Conservation (phyloP, 2,113 vertebrate genomes). For the Alethe diademata region DNA sequence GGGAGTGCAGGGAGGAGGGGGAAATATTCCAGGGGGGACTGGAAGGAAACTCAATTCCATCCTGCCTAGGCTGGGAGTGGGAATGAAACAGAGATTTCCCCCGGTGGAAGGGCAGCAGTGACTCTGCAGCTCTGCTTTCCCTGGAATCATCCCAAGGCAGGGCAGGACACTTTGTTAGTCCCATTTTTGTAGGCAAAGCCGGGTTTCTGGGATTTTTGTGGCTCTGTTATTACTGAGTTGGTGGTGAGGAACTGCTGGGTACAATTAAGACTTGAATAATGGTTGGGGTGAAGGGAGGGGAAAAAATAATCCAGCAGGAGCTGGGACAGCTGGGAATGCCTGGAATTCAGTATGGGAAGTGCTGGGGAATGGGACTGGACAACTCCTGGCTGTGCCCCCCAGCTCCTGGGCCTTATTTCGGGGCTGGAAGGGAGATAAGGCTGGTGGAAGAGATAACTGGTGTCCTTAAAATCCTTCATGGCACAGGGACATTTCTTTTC, state of each 20-base stretch:
- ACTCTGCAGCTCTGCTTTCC: not conserved
- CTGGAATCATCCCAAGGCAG: not conserved
- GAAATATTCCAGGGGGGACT: not conserved
- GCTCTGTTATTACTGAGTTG: not conserved
- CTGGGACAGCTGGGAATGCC: not conserved
- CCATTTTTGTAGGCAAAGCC: not conserved
- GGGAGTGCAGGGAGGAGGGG: not conserved
- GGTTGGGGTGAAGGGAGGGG: not conserved
- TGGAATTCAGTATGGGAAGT: not conserved
- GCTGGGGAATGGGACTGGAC: not conserved
- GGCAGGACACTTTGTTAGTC: fast-evolving
- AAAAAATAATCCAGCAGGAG: not conserved
- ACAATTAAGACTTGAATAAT: not conserved
- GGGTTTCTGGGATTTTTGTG: not conserved
- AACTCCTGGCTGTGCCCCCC: not conserved
- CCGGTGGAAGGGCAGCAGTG: not conserved
- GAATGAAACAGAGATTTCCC: not conserved
- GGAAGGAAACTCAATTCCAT: not conserved
- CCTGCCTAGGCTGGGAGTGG: constrained; percentile 5
- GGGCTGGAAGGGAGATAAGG: not conserved
- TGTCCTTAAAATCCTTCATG: not conserved
- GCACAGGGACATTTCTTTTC: fast-evolving
- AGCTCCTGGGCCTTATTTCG: not conserved
- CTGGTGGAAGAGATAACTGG: not conserved
- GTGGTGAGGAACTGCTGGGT: not conserved